Evolutionary conservation across 53 echinoderm and acorn worm species (phyloP), one percentile per base, ranked within the genome.

Genomic region (Henricia sp.): DNA sequence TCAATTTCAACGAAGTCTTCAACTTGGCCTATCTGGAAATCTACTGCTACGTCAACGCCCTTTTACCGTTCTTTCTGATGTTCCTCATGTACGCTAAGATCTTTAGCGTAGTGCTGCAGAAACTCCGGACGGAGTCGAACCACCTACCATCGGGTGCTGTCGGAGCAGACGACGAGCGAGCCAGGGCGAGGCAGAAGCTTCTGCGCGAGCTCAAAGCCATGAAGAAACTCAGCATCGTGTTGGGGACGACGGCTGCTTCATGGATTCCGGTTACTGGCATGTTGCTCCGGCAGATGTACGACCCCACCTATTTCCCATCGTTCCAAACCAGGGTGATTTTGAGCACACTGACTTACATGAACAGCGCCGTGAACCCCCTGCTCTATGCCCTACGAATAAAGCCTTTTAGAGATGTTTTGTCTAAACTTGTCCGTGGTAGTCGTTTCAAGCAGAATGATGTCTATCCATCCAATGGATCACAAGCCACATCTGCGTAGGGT

Each of bases 331-430:
- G 90, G 32, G 85, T 85, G 6, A 66, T 90, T 13, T 65, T 90
- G 40, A 90, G 90, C 60, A 85, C 77, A 54, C 29, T 90, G 17
- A 90, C 90, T 1, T 90, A 90, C 64, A 77, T 90, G 39, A 90
- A 90, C 84, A 90, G 90, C 90, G 85, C 85, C 60, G 90, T 84
- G 50, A 90, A 90, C 21, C 90, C 90, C 2, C 70, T 90, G 46
- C 77, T 90, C 71, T 90, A 90, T 43, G 52, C 90, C 11, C 76
- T 90, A 16, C 85, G 90, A 43, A 69, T 77, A 19, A 68, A 77
- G 28, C 66, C 60, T 3, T 90, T 90, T 51, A 85, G 90, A 3
- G 70, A 60, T 23, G 77, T 71, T n/a, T n/a, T 75, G 51, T 67
- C 32, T 29, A 55, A 48, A 24, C 9, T 68, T n/a, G 23, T 2